Evolutionary conservation across 35 echinoderm and acorn worm genomes (phyloP), one percentile per base, ranked within the genome.

Genomic region (Eucidaris tribuloides): DNA sequence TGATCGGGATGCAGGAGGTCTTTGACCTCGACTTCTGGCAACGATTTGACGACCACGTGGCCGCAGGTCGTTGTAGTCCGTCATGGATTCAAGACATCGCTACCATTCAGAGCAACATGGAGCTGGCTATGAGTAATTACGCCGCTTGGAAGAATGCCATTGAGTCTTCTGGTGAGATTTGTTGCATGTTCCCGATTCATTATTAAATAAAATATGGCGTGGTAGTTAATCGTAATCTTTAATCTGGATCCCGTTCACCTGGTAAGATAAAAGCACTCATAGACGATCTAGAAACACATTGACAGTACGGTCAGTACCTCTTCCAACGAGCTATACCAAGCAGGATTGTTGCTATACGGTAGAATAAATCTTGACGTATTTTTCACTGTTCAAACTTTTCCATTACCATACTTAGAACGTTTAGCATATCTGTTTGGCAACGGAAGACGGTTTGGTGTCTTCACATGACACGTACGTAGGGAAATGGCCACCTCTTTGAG

Each of bases 1-100:
- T 88, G 31, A 65, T 88, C 17, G 76, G 85, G 46, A 88, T 88
- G 30, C 59, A 62, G 11, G 76, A 79, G 45, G 77, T 81, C 18
- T 80, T 88, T 46, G 58, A 54, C 29, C 46, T 27, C 23, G 62
- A 66, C 18, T 80, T 52, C 58, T 88, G 85, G 85, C 57, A 80
- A 20, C 76, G 28, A 20, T 65, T 76, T 32, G 56, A 80, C 3
- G 74, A 65, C 57, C 71, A 80, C 20, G 66, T 88, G 1, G 22
- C 31, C 39, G 36, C 44, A 6, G 39, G 85, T 23, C 57, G 63
- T 1, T 88, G 85, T 62, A 34, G 55, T 3, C 31, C 24, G 11
- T 57, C 33, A 17, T 87, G 84, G 84, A 62, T 87, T 40, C 24
- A 25, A 29, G 43, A 43, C 39, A 7, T 46, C n/a, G 71, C 22